Conservation (phyloP, 2,113 vertebrate genomes). For the Oenanthe oenanthe region DNA sequence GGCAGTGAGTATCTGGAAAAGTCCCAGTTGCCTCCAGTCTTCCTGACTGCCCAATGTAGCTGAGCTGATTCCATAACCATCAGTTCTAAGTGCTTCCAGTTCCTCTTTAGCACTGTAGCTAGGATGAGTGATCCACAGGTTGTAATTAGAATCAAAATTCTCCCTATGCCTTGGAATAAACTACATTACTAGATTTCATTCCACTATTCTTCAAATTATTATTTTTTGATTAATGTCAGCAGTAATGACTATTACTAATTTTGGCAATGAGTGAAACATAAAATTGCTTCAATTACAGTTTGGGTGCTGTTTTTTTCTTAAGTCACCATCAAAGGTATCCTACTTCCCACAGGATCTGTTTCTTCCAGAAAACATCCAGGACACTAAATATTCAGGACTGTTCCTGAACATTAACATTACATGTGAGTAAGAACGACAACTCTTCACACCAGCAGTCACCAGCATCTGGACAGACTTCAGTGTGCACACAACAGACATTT, state of each 20-base stretch:
- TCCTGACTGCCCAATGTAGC: not conserved
- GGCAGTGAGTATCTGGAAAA: not conserved
- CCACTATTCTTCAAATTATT: not conserved
- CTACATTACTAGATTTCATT: not conserved
- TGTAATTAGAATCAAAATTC: not conserved
- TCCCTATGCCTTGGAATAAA: not conserved
- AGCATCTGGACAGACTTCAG: not conserved
- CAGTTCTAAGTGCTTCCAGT: not conserved
- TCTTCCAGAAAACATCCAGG: not conserved
- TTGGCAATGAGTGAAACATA: not conserved
- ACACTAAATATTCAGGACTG: not conserved
- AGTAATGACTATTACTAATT: not conserved
- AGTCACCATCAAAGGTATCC: not conserved
- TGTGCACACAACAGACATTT: fast-evolving
- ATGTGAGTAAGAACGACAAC: not conserved
- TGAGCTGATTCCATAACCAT: not conserved
- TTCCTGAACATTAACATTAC: not conserved
- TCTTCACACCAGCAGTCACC: not conserved
- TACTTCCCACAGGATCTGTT: not conserved
- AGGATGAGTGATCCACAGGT: not conserved
- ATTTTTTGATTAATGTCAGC: not conserved
- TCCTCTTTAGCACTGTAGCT: not conserved
- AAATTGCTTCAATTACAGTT: not conserved
- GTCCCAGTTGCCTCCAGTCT: not conserved
- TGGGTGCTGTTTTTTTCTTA: not conserved